phyloP scores from a whole-genome alignment of 2,888 invertebrate genomes.

The Galeruca laticollis region DNA sequence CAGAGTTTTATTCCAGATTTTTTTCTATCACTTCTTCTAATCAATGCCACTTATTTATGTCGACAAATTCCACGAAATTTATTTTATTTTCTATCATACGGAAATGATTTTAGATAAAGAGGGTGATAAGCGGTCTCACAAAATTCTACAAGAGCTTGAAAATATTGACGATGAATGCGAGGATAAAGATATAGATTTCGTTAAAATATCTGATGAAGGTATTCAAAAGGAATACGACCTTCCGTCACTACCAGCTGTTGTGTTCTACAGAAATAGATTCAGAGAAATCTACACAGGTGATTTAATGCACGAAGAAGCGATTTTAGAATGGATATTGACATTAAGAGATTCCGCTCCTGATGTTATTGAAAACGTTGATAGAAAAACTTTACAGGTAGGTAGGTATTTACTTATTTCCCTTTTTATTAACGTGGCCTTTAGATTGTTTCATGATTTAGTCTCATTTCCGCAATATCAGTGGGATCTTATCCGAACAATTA shows the following conservation, averaged over 20 bases:
- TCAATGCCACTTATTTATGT: too few species aligned
- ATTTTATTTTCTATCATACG: too few species aligned
- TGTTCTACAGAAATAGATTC: conserved; percentile 89
- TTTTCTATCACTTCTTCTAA: too few species aligned
- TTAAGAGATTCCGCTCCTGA: conserved; percentile 87
- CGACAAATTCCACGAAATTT: too few species aligned
- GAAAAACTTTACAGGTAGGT: conserved; percentile 82
- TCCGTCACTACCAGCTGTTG: conserved; percentile 82
- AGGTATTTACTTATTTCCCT: conserved; percentile 31
- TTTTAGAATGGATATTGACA: conserved; percentile 90
- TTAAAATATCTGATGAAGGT: conserved; percentile 90
- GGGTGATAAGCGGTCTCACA: conserved; percentile 89
- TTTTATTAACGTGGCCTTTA: not conserved
- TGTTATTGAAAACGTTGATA: conserved; percentile 91
- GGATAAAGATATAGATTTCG: conserved; percentile 90
- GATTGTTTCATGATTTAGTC: not conserved
- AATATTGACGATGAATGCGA: conserved; percentile 95
- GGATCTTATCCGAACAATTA: too few species aligned
- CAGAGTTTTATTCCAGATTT: too few species aligned
- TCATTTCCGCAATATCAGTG: too few species aligned
- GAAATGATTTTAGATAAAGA: conserved; percentile 77
- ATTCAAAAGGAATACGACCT: conserved; percentile 91
- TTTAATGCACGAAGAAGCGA: conserved; percentile 91
- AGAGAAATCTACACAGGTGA: conserved; percentile 90
- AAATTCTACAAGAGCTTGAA: conserved; percentile 88